phyloP scores from a whole-genome alignment of 1,140 invertebrate species.

The Bombus pyrosoma region DNA sequence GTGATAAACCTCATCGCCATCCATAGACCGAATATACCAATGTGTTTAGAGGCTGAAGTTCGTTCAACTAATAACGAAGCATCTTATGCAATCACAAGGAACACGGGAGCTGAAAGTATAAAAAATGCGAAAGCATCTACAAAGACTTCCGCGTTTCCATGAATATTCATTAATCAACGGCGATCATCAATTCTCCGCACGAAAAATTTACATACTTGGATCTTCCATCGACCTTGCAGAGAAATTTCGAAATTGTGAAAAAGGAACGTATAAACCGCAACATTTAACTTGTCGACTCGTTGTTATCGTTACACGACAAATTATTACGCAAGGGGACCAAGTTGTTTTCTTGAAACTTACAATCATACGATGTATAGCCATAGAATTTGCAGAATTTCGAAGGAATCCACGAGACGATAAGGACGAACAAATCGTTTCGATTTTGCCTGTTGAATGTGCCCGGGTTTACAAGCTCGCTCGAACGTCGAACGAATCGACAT shows the following conservation, averaged over 20 bases:
- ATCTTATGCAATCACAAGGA: not conserved
- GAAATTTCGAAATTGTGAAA: too few species aligned
- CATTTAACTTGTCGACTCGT: too few species aligned
- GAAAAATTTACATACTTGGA: not conserved
- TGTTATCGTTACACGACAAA: too few species aligned
- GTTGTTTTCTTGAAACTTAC: not conserved
- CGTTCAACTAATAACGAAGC: not conserved
- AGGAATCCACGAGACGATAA: not conserved
- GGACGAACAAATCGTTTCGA: not conserved
- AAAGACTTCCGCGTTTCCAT: not conserved
- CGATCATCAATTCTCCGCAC: not conserved
- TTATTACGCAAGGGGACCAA: not conserved
- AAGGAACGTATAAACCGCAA: too few species aligned
- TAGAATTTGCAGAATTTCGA: not conserved
- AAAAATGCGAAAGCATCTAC: not conserved
- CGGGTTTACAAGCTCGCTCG: not conserved
- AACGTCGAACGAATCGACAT: not conserved
- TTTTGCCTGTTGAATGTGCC: not conserved
- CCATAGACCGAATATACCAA: too few species aligned
- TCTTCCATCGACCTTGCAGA: not conserved
- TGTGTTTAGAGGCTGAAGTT: not conserved
- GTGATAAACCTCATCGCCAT: not conserved
- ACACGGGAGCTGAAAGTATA: not conserved
- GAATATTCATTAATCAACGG: not conserved
- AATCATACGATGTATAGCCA: too few species aligned